phyloP scores from a whole-genome alignment of 2,888 invertebrate genomes.

The Euzetes globulus region DNA sequence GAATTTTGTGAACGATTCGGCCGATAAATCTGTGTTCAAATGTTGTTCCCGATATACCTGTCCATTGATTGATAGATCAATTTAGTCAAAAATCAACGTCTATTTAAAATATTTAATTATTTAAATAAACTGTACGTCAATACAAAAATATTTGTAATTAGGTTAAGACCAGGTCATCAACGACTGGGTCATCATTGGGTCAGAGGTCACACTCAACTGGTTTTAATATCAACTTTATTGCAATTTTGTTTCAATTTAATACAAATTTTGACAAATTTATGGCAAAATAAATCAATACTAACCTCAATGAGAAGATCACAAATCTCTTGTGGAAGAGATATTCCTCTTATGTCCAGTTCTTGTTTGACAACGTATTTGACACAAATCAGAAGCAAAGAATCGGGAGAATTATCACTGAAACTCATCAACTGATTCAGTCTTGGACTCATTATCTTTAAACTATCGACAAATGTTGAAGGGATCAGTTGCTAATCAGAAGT shows the following conservation, averaged over 20 bases:
- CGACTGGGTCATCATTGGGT: not conserved
- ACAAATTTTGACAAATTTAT: not conserved
- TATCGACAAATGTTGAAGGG: no score
- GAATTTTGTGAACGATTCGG: not conserved
- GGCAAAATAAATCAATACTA: slow-evolving; percentile 8
- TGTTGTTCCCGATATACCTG: slow-evolving; percentile 30
- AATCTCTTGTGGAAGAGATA: slow-evolving; percentile 32
- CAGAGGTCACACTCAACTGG: not conserved
- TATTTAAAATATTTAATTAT: not conserved
- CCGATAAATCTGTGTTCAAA: not conserved
- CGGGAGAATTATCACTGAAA: slow-evolving; percentile 50
- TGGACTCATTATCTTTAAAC: no score
- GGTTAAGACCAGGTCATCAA: no score
- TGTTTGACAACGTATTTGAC: slow-evolving; percentile 45
- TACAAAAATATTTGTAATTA: no score
- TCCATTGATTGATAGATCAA: not conserved
- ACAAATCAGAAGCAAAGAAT: slow-evolving; percentile 54
- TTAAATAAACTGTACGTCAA: not conserved
- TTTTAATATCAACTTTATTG: not conserved
- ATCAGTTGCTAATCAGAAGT: no score
- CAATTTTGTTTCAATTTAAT: not conserved
- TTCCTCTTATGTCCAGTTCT: slow-evolving; percentile 10
- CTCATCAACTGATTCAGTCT: no score
- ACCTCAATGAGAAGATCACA: slow-evolving; percentile 32
- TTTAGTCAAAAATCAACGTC: not conserved